Base-by-base conservation (phyloP, 2,797 vertebrate species). In the Meda fulgida region DNA sequence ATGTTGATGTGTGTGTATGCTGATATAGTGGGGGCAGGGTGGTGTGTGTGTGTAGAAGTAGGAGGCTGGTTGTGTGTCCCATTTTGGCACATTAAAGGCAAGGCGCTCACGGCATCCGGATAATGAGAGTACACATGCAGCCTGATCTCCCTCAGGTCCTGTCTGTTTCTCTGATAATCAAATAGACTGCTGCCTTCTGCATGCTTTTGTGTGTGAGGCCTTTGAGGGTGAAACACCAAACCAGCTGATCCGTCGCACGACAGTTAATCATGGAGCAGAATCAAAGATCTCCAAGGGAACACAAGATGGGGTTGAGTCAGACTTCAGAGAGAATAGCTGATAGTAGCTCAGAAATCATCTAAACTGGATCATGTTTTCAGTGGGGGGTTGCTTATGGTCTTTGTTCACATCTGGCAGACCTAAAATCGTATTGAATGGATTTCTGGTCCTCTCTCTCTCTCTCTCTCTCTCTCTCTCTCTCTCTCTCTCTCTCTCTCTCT, bases 251-350 rank as follows among this genome's bases (percentile, higher is more conserved):
- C 89, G 91, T 90, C 81, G 85, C 83, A 87, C 88, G 83, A 85
- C 89, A 86, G 86, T 86, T 91, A 93, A 93, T 91, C 90, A 90
- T 91, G 75, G 66, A 93, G 85, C 23, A 60, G 86, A 90, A 92
- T 91, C 89, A 91, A 91, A 90, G 85, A 88, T 86, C 84, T 80
- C 60, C 87, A 86, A 88, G 76, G 67, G 58, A 86, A 82, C 73
- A 21, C 3, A 23, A 65, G 67, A 78, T 21, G n/a, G 11, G 46
- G 5, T 16, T 81, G 63, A 78, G 36, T 78, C 19, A 9, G 51
- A 51, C 69, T 83, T 75, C 16, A 75, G 40, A 66, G 7, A 31
- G 70, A 46, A 75, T 19, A 75, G 14, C 31, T 48, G 31, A 75
- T 65, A 31, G 66, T 76, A 23, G 19, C 3, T 26, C 65, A 18